Percentiles rank a stretch among this genome's conserved stretches.
These are phyloP conservation scores for Scaptomyza parva DNA, from an alignment of 2,888 invertebrate genomes.

Conservation along the genomic window DNA sequence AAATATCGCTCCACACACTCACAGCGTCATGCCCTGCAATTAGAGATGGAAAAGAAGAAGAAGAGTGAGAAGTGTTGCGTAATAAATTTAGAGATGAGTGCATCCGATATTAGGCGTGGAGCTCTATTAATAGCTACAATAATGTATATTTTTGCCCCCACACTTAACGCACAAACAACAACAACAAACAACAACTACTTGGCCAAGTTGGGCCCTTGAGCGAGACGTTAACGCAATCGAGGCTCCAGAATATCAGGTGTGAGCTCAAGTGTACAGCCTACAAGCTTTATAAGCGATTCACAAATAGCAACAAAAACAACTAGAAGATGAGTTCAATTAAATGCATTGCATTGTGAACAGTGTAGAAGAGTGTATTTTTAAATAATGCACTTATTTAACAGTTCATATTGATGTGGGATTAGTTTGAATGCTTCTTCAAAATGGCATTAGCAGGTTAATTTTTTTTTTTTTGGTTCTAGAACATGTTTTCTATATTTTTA, in stretches of 20 bases:
- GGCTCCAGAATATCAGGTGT: constrained; percentile 43
- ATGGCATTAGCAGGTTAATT: not conserved
- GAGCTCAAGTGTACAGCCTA: constrained; percentile 35
- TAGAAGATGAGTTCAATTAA: constrained; percentile 1
- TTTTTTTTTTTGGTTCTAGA: too few species aligned
- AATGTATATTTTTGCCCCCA: not conserved
- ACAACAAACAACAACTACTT: constrained; percentile 32
- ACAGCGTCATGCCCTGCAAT: constrained; percentile 65
- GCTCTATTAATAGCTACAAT: constrained; percentile 55
- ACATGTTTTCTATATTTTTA: too few species aligned
- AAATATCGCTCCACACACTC: constrained; percentile 16
- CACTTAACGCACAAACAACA: constrained; percentile 15
- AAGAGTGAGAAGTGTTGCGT: constrained; percentile 32
- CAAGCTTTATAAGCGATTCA: constrained; percentile 8
- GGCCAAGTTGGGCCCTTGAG: constrained; percentile 35
- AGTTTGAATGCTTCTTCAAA: not conserved
- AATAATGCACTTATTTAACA: not conserved
- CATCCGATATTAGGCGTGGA: constrained; percentile 34
- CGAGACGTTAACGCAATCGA: constrained; percentile 20
- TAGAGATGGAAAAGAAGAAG: not conserved
- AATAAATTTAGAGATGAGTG: constrained; percentile 40
- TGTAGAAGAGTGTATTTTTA: not conserved
- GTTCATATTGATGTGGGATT: not conserved
- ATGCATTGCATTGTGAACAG: constrained; percentile 5
- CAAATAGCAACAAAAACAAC: constrained; percentile 35